These are phyloP conservation scores for Hemitrygon akajei DNA, from an alignment of 2,797 vertebrate species.

Conservation along the genomic window DNA sequence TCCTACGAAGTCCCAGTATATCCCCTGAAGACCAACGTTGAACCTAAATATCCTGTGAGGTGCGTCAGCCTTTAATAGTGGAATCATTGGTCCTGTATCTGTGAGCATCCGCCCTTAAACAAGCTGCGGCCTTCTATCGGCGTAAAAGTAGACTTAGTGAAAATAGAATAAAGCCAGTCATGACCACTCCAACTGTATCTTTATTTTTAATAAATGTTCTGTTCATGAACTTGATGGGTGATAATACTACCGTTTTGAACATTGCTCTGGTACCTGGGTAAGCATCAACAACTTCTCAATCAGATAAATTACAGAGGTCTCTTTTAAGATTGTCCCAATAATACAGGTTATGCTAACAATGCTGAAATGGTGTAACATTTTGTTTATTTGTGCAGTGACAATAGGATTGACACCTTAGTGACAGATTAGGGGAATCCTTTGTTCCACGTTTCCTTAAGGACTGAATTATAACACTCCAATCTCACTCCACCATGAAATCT, in stretches of 20 bases:
- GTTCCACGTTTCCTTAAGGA: background rate
- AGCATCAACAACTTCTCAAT: background rate
- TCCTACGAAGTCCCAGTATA: background rate
- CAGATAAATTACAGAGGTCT: background rate
- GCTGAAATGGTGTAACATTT: background rate
- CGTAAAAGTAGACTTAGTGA: background rate
- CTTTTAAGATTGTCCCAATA: background rate
- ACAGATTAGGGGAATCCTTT: background rate
- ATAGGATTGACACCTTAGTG: background rate
- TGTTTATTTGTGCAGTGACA: background rate
- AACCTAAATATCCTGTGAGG: background rate
- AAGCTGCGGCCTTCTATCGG: background rate
- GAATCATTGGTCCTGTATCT: background rate
- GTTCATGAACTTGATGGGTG: background rate
- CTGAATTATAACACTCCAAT: background rate
- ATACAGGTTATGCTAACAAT: background rate
- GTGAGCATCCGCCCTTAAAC: background rate
- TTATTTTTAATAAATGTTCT: conserved; percentile 13
- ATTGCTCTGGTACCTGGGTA: background rate
- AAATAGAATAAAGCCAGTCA: conserved; percentile 29
- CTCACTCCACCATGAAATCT: background rate
- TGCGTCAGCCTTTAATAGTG: background rate
- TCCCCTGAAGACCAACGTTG: background rate
- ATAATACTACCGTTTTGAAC: background rate
- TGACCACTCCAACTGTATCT: conserved; percentile 8